Evolutionary conservation across 2,797 vertebrate species (phyloP).

Genomic region (Enteromius paludinosus): DNA sequence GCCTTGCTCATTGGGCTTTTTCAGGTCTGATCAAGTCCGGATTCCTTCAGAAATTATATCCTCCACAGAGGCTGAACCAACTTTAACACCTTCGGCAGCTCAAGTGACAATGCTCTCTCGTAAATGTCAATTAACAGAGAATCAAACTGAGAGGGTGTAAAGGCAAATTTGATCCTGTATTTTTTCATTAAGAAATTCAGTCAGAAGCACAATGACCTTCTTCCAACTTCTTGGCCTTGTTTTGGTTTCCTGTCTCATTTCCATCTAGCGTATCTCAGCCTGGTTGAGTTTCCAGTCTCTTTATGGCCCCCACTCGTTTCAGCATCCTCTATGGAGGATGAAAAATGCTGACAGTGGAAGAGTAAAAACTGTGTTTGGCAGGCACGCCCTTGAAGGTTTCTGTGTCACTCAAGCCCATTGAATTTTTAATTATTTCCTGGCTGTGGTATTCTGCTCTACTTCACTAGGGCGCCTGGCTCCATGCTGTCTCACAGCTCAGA

Average conservation of each 20-base stretch:
- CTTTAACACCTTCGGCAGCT: conserved; percentile 20
- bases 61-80: conserved; percentile 13
- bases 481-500: conserved; percentile 54
- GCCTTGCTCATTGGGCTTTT: conserved; percentile 19
- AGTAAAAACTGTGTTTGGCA: conserved; percentile 80
- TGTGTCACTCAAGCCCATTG: conserved; percentile 85
- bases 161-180: conserved; percentile 14
- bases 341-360: conserved; percentile 80
- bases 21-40: conserved; percentile 42
- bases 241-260: conserved; percentile 53
- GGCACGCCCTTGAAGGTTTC: conserved; percentile 88
- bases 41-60: conserved; percentile 35
- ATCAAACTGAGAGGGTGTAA: background rate
- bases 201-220: conserved; percentile 16
- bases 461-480: conserved; percentile 60
- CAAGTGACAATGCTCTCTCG: conserved; percentile 8
- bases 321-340: conserved; percentile 62
- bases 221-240: conserved; percentile 26
- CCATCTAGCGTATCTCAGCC: conserved; percentile 51
- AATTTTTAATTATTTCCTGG: conserved; percentile 91
- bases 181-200: conserved; percentile 20
- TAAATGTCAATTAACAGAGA: conserved; percentile 31
- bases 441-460: conserved; percentile 73
- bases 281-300: conserved; percentile 67
- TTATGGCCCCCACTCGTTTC: conserved; percentile 62